phyloP scores from a whole-genome alignment of 1,140 invertebrate species.

The Drosophila malerkotliana region DNA sequence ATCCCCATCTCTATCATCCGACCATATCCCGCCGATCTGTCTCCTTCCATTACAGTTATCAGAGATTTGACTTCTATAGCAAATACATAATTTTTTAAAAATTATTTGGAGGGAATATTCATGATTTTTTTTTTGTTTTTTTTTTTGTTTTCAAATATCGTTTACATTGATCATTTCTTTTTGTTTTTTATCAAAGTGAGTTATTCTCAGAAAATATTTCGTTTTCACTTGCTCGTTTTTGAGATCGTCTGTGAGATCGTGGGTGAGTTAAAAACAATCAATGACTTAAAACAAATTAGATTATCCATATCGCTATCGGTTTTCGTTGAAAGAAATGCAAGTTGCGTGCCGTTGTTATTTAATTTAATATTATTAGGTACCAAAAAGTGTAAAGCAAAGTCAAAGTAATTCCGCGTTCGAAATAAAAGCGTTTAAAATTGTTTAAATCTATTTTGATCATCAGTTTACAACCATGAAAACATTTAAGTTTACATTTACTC shows the following conservation, averaged over 20 bases:
- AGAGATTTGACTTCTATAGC: conserved; percentile 71
- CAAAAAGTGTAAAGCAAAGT: conserved; percentile 64
- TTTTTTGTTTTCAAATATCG: conserved; percentile 60
- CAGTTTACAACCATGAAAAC: conserved; percentile 75
- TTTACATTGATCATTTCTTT: conserved; percentile 53
- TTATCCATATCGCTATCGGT: conserved; percentile 3
- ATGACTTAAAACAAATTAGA: conserved; percentile 22
- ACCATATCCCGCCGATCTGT: neutral
- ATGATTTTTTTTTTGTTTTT: conserved; percentile 50
- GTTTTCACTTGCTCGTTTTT: conserved; percentile 26
- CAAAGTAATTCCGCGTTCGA: conserved; percentile 51
- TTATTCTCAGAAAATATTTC: conserved; percentile 50
- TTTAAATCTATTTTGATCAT: conserved; percentile 83
- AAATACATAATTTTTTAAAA: conserved; percentile 81
- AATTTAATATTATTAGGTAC: conserved; percentile 43
- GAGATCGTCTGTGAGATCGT: conserved; percentile 29
- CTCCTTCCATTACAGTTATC: conserved; percentile 56
- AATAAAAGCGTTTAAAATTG: conserved; percentile 61
- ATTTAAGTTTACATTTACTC: conserved; percentile 58
- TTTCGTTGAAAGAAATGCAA: conserved; percentile 57
- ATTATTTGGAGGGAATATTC: conserved; percentile 84
- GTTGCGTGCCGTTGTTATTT: conserved; percentile 39
- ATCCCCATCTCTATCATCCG: conserved; percentile 18
- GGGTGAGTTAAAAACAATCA: conserved; percentile 35
- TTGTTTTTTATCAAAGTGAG: conserved; percentile 49